phyloP scores from a whole-genome alignment of 2,113 vertebrate genomes.

The Meriones unguiculatus region DNA sequence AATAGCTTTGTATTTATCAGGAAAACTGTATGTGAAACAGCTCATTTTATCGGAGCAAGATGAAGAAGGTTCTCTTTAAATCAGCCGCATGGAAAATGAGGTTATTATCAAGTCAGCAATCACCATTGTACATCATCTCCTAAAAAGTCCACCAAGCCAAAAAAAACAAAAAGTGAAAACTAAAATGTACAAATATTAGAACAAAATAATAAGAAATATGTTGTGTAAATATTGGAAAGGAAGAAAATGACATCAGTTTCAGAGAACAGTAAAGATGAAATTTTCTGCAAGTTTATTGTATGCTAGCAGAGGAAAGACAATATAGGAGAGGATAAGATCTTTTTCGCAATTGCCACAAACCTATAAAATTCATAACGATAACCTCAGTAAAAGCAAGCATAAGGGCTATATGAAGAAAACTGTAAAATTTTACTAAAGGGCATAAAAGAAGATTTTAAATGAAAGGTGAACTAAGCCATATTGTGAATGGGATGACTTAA shows the following conservation, averaged over 20 bases:
- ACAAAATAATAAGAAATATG: conserved; percentile 5
- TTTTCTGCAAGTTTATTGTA: neutral
- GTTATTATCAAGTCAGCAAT: neutral
- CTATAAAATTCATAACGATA: conserved; percentile 42
- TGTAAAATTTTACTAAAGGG: conserved; percentile 67
- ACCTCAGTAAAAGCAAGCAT: conserved; percentile 57
- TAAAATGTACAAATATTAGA: neutral
- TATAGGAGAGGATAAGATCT: conserved; percentile 1
- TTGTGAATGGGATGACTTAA: conserved; percentile 50
- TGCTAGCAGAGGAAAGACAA: neutral
- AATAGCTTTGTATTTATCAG: neutral
- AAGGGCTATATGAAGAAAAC: conserved; percentile 35
- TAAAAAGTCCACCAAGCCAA: neutral
- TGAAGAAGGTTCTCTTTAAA: neutral
- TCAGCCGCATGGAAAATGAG: neutral
- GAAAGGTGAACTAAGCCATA: conserved; percentile 52
- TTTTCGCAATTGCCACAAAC: neutral
- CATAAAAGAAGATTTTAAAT: conserved; percentile 70
- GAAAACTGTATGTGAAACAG: neutral
- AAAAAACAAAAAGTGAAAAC: neutral
- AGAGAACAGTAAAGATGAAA: neutral
- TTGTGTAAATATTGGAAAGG: neutral
- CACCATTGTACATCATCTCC: neutral
- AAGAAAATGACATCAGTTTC: neutral
- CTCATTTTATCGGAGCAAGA: neutral